Evolutionary conservation across 2,797 vertebrate genomes (phyloP).

Genomic region (Sebastiscus tertius): DNA sequence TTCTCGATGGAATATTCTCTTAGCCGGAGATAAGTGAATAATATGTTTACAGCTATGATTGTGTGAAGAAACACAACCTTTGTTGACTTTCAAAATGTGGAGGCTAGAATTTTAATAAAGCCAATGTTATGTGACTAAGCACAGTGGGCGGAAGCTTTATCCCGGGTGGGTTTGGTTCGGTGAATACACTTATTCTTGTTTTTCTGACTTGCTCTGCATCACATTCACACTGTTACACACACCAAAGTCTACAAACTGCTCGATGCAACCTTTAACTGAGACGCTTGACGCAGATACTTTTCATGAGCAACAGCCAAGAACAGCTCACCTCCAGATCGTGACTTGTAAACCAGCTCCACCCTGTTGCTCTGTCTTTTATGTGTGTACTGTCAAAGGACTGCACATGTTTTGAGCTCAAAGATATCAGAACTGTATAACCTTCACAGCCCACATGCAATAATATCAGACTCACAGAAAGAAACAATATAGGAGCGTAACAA

Average conservation of each 20-base stretch:
- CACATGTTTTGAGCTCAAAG: neutral
- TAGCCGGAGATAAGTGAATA: neutral
- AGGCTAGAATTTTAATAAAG: constrained; percentile 32
- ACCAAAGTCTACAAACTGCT: neutral
- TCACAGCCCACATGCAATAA: neutral
- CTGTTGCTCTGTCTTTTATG: neutral
- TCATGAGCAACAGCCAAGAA: neutral
- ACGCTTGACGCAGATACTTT: neutral
- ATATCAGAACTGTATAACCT: neutral
- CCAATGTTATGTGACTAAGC: constrained; percentile 22
- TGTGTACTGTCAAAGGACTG: neutral
- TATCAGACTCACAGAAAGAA: constrained; percentile 1
- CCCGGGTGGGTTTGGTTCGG: constrained; percentile 20
- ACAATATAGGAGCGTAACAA: constrained; percentile 23
- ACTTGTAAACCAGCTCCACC: neutral
- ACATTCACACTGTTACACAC: neutral
- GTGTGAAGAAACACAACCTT: constrained; percentile 7
- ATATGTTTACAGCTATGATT: neutral
- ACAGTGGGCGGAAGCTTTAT: constrained; percentile 8
- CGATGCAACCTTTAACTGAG: neutral
- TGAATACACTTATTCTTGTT: constrained; percentile 4
- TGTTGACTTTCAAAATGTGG: constrained; percentile 22
- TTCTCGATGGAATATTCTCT: neutral
- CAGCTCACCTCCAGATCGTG: neutral
- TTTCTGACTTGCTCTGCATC: neutral